These are phyloP conservation scores for Brachionus sp. DNA, from an alignment of 1,140 invertebrate species.

Conservation along the genomic window DNA sequence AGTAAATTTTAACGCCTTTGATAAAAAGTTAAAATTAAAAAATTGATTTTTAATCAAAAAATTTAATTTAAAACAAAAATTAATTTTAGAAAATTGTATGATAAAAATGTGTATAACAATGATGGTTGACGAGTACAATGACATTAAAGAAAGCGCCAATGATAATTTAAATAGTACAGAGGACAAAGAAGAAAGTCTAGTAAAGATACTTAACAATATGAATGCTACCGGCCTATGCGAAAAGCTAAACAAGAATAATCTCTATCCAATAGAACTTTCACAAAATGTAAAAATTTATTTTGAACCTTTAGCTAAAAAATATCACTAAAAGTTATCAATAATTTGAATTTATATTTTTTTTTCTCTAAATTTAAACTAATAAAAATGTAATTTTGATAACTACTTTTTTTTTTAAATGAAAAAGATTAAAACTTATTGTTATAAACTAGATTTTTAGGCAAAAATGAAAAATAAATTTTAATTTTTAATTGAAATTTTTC, in stretches of 20 bases:
- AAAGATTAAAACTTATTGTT: too few species aligned
- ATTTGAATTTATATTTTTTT: not conserved
- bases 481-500: too few species aligned
- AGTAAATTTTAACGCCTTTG: too few species aligned
- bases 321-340: not conserved
- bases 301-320: constrained; percentile 22
- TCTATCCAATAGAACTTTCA: constrained; percentile 6
- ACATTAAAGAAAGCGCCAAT: not conserved
- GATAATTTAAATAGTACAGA: not conserved
- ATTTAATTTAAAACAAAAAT: not conserved
- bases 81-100: constrained; percentile 3
- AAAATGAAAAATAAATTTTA: too few species aligned
- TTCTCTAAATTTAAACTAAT: not conserved
- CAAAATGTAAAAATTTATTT: constrained; percentile 25
- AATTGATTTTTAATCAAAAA: too few species aligned
- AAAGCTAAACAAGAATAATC: constrained; percentile 5
- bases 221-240: not conserved
- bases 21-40: too few species aligned
- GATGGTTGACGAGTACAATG: not conserved
- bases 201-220: not conserved
- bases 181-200: not conserved
- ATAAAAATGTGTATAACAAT: constrained; percentile 26
- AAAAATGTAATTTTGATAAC: not conserved
- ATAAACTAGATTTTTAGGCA: too few species aligned
- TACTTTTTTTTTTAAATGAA: too few species aligned